These are phyloP conservation scores for Aviceda subcristata DNA, from an alignment of 2,113 vertebrate species.

Conservation along the genomic window DNA sequence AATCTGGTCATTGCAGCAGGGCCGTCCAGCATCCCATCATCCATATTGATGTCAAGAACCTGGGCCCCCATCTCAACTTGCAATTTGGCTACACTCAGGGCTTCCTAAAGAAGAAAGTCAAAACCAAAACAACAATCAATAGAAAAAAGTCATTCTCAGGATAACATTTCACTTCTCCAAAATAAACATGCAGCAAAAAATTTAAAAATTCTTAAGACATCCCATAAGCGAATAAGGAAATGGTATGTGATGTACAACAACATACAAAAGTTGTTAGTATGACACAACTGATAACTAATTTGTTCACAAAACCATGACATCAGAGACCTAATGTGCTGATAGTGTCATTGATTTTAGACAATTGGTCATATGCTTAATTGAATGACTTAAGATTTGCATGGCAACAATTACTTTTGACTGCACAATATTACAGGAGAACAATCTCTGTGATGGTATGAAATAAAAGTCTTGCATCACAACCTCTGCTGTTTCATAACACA, in stretches of 20 bases:
- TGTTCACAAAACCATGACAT: not conserved
- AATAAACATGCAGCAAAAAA: not conserved
- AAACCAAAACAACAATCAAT: not conserved
- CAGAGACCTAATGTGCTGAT: not conserved
- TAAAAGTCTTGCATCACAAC: not conserved
- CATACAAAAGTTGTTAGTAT: not conserved
- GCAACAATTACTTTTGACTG: not conserved
- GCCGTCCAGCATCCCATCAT: conserved; percentile 96
- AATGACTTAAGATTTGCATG: not conserved
- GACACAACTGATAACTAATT: not conserved
- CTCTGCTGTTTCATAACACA: not conserved
- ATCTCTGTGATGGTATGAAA: not conserved
- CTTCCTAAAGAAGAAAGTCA: conserved; percentile 77
- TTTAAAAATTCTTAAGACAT: not conserved
- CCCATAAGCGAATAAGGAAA: not conserved
- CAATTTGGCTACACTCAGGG: conserved; percentile 85
- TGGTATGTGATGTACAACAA: not conserved
- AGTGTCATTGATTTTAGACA: not conserved
- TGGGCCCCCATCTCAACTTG: conserved; percentile 99
- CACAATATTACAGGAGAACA: not conserved
- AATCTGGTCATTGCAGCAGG: conserved; percentile 88
- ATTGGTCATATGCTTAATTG: not conserved
- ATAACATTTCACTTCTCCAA: not conserved
- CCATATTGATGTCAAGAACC: conserved; percentile 96
- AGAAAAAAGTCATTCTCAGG: not conserved